These are phyloP conservation scores for Phainopepla nitens DNA, from an alignment of 2,113 vertebrate genomes.

Conservation along the genomic window DNA sequence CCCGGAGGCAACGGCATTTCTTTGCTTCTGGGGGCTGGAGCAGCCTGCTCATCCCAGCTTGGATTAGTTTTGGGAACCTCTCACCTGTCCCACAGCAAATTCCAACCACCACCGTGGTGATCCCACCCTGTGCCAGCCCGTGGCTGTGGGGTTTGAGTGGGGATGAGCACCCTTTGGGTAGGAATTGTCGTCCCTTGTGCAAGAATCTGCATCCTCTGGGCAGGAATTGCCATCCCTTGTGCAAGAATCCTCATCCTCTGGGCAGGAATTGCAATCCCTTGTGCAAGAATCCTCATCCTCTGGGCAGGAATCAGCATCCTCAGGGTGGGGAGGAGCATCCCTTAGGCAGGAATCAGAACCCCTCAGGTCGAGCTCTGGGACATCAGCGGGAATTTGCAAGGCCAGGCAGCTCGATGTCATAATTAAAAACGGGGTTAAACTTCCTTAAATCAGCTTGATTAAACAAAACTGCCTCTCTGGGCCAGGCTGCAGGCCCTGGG, in stretches of 20 bases:
- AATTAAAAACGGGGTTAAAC: not conserved
- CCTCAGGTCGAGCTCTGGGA: not conserved
- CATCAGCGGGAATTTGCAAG: fast-evolving
- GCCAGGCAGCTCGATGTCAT: not conserved
- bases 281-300: too few relatives aligned
- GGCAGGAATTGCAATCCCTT: too few relatives aligned
- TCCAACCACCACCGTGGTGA: not conserved
- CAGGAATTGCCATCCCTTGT: too few relatives aligned
- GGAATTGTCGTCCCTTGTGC: not conserved
- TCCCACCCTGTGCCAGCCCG: not conserved
- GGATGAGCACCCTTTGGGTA: not conserved
- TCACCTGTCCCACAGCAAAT: fast-evolving
- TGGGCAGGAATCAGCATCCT: too few relatives aligned
- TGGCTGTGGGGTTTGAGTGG: not conserved
- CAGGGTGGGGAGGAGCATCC: too few relatives aligned
- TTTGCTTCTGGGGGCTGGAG: not conserved
- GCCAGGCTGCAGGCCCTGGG: not conserved
- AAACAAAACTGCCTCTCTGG: not conserved
- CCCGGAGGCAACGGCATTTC: not conserved
- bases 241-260: too few relatives aligned
- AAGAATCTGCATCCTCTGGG: too few relatives aligned
- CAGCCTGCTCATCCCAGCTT: not conserved
- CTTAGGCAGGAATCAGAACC: not conserved
- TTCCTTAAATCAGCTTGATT: not conserved
- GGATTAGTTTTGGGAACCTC: not conserved